Base-by-base conservation (phyloP, 1,140 invertebrate genomes). In the Druon quercuslanigerum region DNA sequence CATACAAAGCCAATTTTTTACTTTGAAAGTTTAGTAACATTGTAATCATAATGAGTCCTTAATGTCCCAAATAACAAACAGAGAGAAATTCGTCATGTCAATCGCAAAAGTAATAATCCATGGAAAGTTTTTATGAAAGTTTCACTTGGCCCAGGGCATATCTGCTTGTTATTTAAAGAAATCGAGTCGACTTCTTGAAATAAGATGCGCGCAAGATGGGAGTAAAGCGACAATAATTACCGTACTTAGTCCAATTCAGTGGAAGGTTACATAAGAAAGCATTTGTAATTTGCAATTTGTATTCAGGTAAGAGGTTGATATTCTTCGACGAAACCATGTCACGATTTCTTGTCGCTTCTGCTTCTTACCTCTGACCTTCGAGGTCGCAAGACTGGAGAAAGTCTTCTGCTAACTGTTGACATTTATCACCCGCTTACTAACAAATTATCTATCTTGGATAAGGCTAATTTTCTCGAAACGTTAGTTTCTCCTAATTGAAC, bases 311-410 rank as follows among this genome's bases (percentile, higher is more conserved):
- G 25, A 25, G 33, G 6, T 14, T 5, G n/a, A 66, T 25, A 25
- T 66, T 66, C 57, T 40, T 66, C 14, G 20, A 66, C 57, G 40
- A 66, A 66, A 40, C 33, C 60, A 33, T 66, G 60, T 40, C 60
- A 40, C 56, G 19, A 57, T 25, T 57, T 57, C 25, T 12, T 57
- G 56, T 57, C 60, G 60, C 60, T 66, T 66, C 60, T 66, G 60
- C 60, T 46, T 46, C 40, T 66, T 33, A 66, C 60, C 60, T 66
- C 60, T 66, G 25, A 66, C 60, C 60, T 66, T 66, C 60, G 25
- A 14, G 25, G 3, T 66, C 33, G 60, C 40, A 40, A 60, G 25
- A 66, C 11, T 33, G 25, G 60, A 40, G 60, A 66, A 66, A 66
- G 60, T 66, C 40, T n/a, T 17, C 52, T 54, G 17, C 52, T 40